A percentile compares a stretch with the other conserved stretches of the same genome.
phyloP scores from a whole-genome alignment of 1,140 invertebrate genomes.

The Drosophila saltans region DNA sequence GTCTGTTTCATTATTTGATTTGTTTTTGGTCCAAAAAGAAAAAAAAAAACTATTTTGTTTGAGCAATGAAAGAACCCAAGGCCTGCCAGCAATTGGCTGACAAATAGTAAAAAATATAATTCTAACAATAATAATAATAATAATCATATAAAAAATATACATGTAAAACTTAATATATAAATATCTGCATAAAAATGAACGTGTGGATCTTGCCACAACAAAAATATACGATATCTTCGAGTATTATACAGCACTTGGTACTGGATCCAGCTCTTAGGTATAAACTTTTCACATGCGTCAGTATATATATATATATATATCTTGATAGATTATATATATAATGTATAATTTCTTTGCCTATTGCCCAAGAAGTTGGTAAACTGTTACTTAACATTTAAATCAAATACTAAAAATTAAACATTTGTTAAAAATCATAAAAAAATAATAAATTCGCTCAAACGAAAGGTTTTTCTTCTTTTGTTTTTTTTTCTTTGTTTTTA shows the following conservation, averaged over 20 bases:
- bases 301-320: constrained; percentile 44
- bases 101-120: constrained; percentile 20
- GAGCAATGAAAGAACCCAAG: constrained; percentile 33
- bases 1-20: constrained; percentile 35
- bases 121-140: constrained; percentile 33
- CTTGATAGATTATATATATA: constrained; percentile 35
- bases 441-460: constrained; percentile 80
- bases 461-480: constrained; percentile 59
- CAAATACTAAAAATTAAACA: constrained; percentile 57
- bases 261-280: constrained; percentile 50
- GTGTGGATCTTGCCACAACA: not conserved
- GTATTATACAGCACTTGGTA: constrained; percentile 77
- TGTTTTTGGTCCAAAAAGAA: constrained; percentile 53
- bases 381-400: constrained; percentile 46
- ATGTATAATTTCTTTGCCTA: constrained; percentile 12
- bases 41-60: constrained; percentile 20
- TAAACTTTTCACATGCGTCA: constrained; percentile 35
- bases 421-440: constrained; percentile 38
- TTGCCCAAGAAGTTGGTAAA: constrained; percentile 21
- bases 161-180: constrained; percentile 20
- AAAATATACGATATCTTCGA: constrained; percentile 47
- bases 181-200: constrained; percentile 9
- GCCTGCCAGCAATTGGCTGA: constrained; percentile 30
- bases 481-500: constrained; percentile 27
- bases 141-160: constrained; percentile 36